Evolutionary conservation across 2,113 vertebrate species (phyloP), one percentile per base, ranked within the genome.

Genomic region (Paramormyrops kingsleyae): DNA sequence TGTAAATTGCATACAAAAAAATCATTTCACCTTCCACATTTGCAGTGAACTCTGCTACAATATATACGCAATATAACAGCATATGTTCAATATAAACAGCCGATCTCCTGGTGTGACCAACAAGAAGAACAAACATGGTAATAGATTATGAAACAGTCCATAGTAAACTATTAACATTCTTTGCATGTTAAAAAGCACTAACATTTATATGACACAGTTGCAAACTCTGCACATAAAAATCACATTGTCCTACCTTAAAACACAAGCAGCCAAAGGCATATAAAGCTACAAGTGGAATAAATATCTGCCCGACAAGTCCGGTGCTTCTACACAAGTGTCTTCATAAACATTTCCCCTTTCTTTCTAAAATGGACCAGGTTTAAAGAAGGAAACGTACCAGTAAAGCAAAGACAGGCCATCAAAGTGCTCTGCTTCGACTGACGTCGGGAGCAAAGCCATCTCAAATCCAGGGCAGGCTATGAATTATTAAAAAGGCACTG

Each of bases 401-500:
- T 97, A 97, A 2, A 97, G 94, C 39, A 97, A 95, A 91, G 97
- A 97, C 88, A 97, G 94, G 56, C 96, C 96, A 95, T 97, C 95
- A 91, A 97, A 96, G 80, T 94, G 95, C 89, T 97, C 96, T 0
- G 95, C 93, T 91, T 97, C 96, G 90, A 91, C 94, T 83, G 94
- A 91, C 2, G 95, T 94, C 6, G 95, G 96, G 66, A 97, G 95
- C 7, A 97, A 92, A 90, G 96, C 94, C 97, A 97, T 97, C 89
- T 91, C 95, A 93, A 92, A 44, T 62, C 46, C 87, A 39, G 87
- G 93, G 66, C 89, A 90, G 46, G 1, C 83, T 86, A 90, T 91
- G 90, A 90, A 5, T 27, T 90, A 90, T 90, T 74, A 90, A 83
- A 91, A 94, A 91, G 19, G 66, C 90, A 56, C 85, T 1, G 53